A percentile compares a stretch with the other conserved stretches of the same genome.
Conservation (phyloP, 2,888 invertebrate genomes). For the Drosophila diplacantha region DNA sequence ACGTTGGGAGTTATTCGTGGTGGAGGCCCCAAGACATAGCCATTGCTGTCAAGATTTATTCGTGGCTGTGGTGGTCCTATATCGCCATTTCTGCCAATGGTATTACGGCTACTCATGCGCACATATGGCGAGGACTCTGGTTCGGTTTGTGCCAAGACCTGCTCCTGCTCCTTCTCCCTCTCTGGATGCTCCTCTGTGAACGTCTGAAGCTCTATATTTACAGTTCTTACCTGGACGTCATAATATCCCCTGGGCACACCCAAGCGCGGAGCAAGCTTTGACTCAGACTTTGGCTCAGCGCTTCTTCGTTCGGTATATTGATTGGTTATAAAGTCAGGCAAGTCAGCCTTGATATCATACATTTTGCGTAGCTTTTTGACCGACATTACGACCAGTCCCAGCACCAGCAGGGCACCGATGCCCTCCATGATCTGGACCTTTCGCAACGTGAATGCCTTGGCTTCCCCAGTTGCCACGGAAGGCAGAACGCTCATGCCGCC, state of each 20-base stretch:
- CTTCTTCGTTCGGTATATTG: fast-evolving
- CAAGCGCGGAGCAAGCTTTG: neutral
- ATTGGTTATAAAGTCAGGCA: slow-evolving; percentile 19
- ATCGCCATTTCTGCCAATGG: neutral
- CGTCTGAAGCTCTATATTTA: neutral
- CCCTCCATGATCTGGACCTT: slow-evolving; percentile 3
- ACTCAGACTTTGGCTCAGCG: neutral
- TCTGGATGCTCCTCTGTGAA: neutral
- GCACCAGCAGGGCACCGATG: slow-evolving; percentile 15
- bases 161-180: neutral
- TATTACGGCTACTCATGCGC: neutral
- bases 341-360: slow-evolving; percentile 23
- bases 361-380: slow-evolving; percentile 1
- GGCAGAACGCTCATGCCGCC: slow-evolving; percentile 28
- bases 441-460: too few relatives aligned
- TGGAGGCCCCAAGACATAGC: neutral
- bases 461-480: too few relatives aligned
- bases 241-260: neutral
- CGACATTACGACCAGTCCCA: slow-evolving; percentile 1
- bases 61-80: neutral
- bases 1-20: neutral
- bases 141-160: too few relatives aligned
- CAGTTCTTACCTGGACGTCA: too few relatives aligned
- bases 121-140: neutral
- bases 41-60: neutral